Percentiles rank a stretch among this genome's conserved stretches.
Evolutionary conservation across 2,888 invertebrate genomes (phyloP).

Genomic region (Synanthedon myopaeformis): DNA sequence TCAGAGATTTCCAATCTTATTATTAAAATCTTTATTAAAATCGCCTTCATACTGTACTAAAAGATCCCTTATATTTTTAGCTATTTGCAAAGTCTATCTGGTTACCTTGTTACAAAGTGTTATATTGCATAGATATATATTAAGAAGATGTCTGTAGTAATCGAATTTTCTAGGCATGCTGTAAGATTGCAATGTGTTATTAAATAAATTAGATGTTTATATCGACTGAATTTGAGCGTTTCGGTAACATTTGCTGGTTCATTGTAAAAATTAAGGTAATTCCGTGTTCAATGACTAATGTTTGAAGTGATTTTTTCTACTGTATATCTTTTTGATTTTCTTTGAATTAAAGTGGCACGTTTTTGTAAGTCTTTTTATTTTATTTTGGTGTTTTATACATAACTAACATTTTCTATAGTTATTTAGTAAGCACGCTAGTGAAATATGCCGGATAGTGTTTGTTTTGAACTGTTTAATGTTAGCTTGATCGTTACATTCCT

Average conservation of each 20-base stretch:
- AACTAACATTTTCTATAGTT: background rate
- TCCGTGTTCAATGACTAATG: background rate
- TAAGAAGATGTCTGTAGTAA: conserved; percentile 31
- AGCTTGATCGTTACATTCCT: conserved; percentile 9
- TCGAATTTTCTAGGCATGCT: conserved; percentile 36
- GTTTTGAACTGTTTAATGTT: background rate
- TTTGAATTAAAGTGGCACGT: background rate
- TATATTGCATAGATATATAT: conserved; percentile 51
- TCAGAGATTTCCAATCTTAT: background rate
- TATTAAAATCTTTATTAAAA: background rate
- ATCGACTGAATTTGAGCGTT: conserved; percentile 52
- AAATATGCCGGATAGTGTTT: background rate
- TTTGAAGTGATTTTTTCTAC: background rate
- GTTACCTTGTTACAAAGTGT: conserved; percentile 55
- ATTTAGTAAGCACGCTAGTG: conserved; percentile 4
- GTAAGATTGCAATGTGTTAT: conserved; percentile 26
- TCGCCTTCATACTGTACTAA: too few relatives aligned
- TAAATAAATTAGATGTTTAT: conserved; percentile 34
- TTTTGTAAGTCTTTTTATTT: background rate
- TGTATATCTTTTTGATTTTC: background rate
- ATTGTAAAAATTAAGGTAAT: background rate
- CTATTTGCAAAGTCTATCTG: conserved; percentile 62
- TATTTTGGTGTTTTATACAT: background rate
- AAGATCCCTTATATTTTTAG: conserved; percentile 22
- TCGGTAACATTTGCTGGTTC: conserved; percentile 29